Evolutionary conservation across 2,888 invertebrate species (phyloP), one percentile per base, ranked within the genome.

Genomic region (Nomada lathburiana): DNA sequence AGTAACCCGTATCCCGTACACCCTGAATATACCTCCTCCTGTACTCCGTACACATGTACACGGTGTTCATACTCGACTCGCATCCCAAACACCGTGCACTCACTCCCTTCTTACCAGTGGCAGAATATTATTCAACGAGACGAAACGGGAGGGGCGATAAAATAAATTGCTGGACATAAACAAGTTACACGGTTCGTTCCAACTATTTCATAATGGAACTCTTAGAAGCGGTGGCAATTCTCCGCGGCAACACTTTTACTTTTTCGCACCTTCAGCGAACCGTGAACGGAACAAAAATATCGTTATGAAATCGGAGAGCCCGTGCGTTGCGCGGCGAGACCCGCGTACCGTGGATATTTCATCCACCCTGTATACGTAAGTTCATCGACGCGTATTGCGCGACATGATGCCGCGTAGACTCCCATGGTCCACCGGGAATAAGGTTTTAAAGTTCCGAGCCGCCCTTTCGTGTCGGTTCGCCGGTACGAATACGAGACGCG

Each of bases 1-100:
- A 89, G 89, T 90, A 91, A 91, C 91, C 90, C 90, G 91, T 91
- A 91, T 91, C 85, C 89, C 87, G 85, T 87, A 67, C 87, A 72
- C 80, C 63, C 78, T 80, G 76, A 83, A 69, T 76, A 72, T 65
- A 83, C 69, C 79, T 78, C 69, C 79, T 78, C 81, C 76, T 80
- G 69, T 79, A 80, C 81, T 36, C 84, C 52, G 20, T 20, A 44
- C 16, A 16, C 55, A 73, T 75, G 77, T 85, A 86, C 81, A 82
- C 81, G 75, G 84, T 86, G 85, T 67, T 74, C 82, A 36, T 68
- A 65, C 64, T 52, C 55, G 81, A 81, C 63, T 57, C 63, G 50
- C 44, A 20, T 20, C 59, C 23, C 36, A 18, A 26, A 2, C 36
- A n/a, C 47, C 26, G 36, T 4, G 23, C 52, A n/a, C 52, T 29